Conservation (phyloP, 2,797 vertebrate species). For the Ctenopoma multispine region DNA sequence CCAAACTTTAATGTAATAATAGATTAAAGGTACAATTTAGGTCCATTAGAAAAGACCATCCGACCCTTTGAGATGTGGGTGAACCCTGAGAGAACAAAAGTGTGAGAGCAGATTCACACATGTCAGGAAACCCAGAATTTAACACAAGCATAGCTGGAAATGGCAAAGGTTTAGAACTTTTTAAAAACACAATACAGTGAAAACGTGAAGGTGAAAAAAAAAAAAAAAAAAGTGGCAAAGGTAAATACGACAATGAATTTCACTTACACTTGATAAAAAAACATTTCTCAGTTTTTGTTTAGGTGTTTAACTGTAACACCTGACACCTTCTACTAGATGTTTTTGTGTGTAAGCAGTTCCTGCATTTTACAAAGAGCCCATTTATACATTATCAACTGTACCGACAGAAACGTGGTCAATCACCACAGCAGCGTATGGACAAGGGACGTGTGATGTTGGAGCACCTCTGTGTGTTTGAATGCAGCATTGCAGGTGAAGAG, state of each 20-base stretch:
- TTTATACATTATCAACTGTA: constrained; percentile 4
- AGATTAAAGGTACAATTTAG: constrained; percentile 44
- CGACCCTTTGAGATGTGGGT: constrained; percentile 32
- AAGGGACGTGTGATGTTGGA: constrained; percentile 43
- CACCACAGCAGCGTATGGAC: not conserved
- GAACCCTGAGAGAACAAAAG: constrained; percentile 73
- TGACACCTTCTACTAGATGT: not conserved
- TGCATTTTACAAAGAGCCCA: constrained; percentile 17
- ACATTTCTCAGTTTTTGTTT: not conserved
- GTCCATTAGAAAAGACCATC: constrained; percentile 19
- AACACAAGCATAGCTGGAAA: constrained; percentile 35
- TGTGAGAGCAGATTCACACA: constrained; percentile 22
- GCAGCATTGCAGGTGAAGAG: constrained; percentile 55
- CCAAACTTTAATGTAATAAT: constrained; percentile 24
- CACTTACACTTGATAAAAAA: constrained; percentile 11
- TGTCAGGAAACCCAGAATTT: constrained; percentile 35
- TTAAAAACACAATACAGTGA: constrained; percentile 35
- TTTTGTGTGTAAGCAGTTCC: not conserved
- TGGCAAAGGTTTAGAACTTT: constrained; percentile 17
- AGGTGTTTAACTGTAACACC: constrained; percentile 3
- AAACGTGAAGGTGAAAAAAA: constrained; percentile 26
- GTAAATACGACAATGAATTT: constrained; percentile 9
- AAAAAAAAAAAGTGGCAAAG: constrained; percentile 8
- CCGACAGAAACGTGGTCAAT: not conserved
- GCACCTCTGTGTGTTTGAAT: constrained; percentile 64